Percentiles rank a stretch among this genome's conserved stretches.
These are phyloP conservation scores for Glareola pratincola DNA, from an alignment of 2,113 vertebrate species.

Conservation along the genomic window DNA sequence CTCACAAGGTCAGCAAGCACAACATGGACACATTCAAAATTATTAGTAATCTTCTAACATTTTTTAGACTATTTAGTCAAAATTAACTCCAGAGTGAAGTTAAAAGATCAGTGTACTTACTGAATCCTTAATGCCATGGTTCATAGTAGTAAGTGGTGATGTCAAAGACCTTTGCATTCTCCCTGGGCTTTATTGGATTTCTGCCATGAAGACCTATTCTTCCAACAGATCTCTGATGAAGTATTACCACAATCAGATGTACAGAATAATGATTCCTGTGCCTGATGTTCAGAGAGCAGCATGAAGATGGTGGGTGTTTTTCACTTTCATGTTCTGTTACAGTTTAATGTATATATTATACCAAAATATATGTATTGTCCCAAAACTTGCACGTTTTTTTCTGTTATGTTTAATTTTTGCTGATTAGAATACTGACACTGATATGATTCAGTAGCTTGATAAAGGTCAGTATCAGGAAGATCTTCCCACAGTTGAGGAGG, in stretches of 20 bases:
- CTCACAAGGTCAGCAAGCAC: background rate
- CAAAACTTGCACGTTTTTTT: background rate
- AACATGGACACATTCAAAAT: background rate
- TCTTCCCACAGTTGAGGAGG: too few species aligned
- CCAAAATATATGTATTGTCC: background rate
- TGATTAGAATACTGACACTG: background rate
- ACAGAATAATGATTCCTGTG: background rate
- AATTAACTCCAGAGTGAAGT: background rate
- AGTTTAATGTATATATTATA: background rate
- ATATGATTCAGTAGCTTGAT: background rate
- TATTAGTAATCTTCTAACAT: background rate
- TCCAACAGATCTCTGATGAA: background rate
- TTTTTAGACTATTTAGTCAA: background rate
- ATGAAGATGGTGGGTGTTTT: background rate
- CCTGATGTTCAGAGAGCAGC: background rate
- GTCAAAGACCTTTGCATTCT: background rate
- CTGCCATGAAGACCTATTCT: background rate
- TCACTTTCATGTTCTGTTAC: background rate
- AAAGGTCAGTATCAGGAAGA: background rate
- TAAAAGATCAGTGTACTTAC: background rate
- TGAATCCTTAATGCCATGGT: background rate
- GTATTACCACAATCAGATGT: background rate
- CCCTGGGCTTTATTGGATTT: background rate
- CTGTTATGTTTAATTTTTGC: background rate
- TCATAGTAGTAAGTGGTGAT: background rate